Evolutionary conservation across 2,888 invertebrate genomes (phyloP).

Genomic region (Cryptocephalus primarius): DNA sequence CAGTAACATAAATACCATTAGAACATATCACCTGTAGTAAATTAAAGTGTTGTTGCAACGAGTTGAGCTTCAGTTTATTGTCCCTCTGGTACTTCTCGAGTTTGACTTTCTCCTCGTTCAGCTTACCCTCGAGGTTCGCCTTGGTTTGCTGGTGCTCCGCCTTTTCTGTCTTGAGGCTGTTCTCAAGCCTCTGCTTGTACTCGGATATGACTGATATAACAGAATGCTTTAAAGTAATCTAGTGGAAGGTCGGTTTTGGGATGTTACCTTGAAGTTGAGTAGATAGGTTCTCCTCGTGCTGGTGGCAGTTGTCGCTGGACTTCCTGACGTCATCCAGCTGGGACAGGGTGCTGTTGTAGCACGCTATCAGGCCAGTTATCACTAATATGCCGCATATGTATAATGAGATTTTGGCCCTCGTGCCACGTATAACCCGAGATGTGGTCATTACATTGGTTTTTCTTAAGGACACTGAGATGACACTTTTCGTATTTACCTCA

Average conservation of each 20-base stretch:
- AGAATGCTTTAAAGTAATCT: not conserved
- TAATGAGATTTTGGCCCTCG: conserved; percentile 45
- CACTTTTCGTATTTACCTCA: too few relatives aligned
- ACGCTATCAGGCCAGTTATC: conserved; percentile 43
- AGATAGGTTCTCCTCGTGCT: conserved; percentile 47
- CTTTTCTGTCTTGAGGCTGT: conserved; percentile 45
- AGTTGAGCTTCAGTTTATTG: conserved; percentile 41
- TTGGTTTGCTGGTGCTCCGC: conserved; percentile 42
- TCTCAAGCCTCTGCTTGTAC: conserved; percentile 46
- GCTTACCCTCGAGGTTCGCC: conserved; percentile 37
- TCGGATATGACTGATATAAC: conserved; percentile 44
- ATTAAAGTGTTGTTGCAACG: conserved; percentile 45
- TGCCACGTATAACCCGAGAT: conserved; percentile 42
- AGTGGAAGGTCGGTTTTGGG: too few relatives aligned
- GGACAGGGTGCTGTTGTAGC: conserved; percentile 47
- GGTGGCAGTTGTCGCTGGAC: conserved; percentile 42
- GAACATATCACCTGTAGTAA: conserved; percentile 23
- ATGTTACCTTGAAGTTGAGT: conserved; percentile 46
- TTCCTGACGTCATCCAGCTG: conserved; percentile 46
- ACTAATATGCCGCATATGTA: conserved; percentile 42
- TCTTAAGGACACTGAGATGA: too few relatives aligned
- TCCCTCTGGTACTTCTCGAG: conserved; percentile 42
- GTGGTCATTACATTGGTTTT: conserved; percentile 36
- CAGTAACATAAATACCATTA: not conserved
- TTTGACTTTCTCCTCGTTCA: conserved; percentile 40